Base-by-base conservation (phyloP, 2,113 vertebrate genomes). In the Dermatemys mawii region DNA sequence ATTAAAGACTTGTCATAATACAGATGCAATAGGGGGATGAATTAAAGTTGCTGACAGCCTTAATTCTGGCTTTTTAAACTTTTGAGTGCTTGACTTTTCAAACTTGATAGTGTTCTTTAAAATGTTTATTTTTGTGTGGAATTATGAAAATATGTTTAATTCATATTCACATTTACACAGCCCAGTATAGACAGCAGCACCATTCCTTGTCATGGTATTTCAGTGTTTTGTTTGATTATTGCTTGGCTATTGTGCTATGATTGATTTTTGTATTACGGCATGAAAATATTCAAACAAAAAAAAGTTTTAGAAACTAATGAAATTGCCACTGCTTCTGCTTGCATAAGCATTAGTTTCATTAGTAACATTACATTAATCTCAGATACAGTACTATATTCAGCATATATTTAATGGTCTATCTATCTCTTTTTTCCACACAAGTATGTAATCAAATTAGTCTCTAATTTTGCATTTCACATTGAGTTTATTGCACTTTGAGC, bases 241-340 rank as follows among this genome's bases (percentile, higher is more conserved):
- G 81, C 41, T 83, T 91, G 89, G 86, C 63, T 82, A 35, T 73
- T 46, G 32, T 70, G 35, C 63, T 46, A 32, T 21, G 57, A 67
- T 53, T 89, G 26, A 9, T 26, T 55, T 84, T 90, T 93, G 90
- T 84, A 63, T 89, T 86, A 87, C 44, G 38, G 63, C 19, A 41
- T 70, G 16, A 12, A 92, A 84, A 91, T 2, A 5, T 89, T 93
- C 89, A 86, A 93, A 93, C 91, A 48, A 51, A 81, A 44, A 60
- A n/a, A 94, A 90, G 35, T 35, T 90, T 93, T 93, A 78, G 46
- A 48, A 81, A 49, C 10, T 88, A 90, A 87, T 57, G 73, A 82
- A 91, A 80, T 7, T 70, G 54, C 44, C 79, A 35, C 16, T 57
- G 29, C 26, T 38, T 88, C 83, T 94, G 50, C 44, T 76, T 89